Base-by-base conservation (phyloP, 2,888 invertebrate genomes). In the Resseliella maxima region DNA sequence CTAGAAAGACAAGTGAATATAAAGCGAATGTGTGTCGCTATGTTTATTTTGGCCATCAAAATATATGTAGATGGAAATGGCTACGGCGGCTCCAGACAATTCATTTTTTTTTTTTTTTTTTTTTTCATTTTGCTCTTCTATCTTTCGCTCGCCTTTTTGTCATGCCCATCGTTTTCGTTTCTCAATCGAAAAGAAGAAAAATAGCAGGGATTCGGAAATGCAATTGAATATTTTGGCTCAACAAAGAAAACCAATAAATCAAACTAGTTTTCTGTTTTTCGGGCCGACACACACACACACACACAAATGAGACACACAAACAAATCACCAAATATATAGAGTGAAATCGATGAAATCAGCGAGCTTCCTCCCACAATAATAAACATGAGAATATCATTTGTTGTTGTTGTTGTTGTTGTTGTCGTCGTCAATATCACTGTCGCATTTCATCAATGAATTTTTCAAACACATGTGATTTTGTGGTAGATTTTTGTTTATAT, bases 181-280 rank as follows among this genome's bases (percentile, higher is more conserved):
- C 72, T 27, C 72, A 72, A 72, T 72, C 31, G 72, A 31, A 72
- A 72, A 72, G 15, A 72, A 72, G 31, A 72, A 31, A 31, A 72
- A 15, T 72, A 10, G 72, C 72, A 31, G 15, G 72, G 18, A 31
- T 31, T 72, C 72, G 72, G 31, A 72, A 72, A 72, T 72, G 72
- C 72, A 72, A 72, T 72, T 72, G 72, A 72, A 50, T 50, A 31
- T 72, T 31, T 31, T 72, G 72, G 72, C 72, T 72, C 72, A 72
- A 72, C 72, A 72, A 31, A 31, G 72, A 72, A 72, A 72, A 27
- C 15, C 72, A 72, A 31, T 72, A 72, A 31, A 31, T 72, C 31
- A 72, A 72, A 72, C 31, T 72, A 72, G 72, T 72, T 59, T 72
- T 35, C 31, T 72, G 31, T 27, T 59, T 3, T 27, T 18, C 10